Percentiles rank a stretch among this genome's conserved stretches.
Conservation (phyloP, 2,113 vertebrate species). For the Gymnarchus niloticus region DNA sequence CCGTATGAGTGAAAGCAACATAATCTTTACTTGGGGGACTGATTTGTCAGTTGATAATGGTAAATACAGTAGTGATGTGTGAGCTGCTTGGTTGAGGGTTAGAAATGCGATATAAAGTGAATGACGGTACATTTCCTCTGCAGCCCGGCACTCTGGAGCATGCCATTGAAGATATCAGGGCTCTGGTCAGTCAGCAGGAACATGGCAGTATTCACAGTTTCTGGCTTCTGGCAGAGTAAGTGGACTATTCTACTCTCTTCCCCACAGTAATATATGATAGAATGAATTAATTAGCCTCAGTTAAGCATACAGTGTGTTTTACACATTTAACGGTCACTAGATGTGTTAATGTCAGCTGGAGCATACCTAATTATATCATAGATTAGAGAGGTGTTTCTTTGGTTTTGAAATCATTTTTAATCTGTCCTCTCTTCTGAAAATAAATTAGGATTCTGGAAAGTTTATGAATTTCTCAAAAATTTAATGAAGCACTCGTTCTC, state of each 20-base stretch:
- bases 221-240: conserved; percentile 19
- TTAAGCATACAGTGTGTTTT: neutral
- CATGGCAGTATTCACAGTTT: neutral
- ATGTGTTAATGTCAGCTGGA: neutral
- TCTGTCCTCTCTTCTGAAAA: no score
- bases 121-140: neutral
- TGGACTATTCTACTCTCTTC: neutral
- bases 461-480: no score
- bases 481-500: no score
- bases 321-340: neutral
- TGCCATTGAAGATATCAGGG: conserved; percentile 11
- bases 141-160: conserved; percentile 20
- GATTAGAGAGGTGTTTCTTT: no score
- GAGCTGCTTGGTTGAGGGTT: neutral
- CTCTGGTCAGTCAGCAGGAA: conserved; percentile 7
- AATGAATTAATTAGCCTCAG: neutral
- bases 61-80: neutral
- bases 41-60: neutral
- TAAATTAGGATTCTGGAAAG: no score
- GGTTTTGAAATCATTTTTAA: no score
- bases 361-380: neutral
- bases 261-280: neutral
- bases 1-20: neutral
- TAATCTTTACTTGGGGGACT: neutral
- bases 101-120: neutral